Percentiles rank a stretch among this genome's conserved stretches.
phyloP scores from a whole-genome alignment of 2,113 vertebrate genomes.

The Gadus chalcogrammus region DNA sequence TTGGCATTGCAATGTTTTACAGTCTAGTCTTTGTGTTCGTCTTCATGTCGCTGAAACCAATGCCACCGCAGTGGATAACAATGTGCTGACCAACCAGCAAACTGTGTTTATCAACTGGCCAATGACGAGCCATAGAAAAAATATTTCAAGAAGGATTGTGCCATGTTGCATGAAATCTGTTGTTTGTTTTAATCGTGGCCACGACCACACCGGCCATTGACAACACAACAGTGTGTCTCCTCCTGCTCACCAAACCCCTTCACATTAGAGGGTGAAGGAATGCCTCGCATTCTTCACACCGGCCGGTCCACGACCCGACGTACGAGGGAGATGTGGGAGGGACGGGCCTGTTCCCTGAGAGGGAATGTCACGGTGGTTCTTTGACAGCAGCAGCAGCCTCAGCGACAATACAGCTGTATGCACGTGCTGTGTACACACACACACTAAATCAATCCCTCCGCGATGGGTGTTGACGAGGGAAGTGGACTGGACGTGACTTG shows the following conservation, averaged over 20 bases:
- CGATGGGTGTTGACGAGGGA: background rate
- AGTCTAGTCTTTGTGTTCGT: too few species aligned
- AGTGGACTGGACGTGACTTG: background rate
- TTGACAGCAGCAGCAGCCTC: slow-evolving; percentile 1
- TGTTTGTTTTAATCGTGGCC: background rate
- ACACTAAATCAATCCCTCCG: too few species aligned
- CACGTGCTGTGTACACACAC: too few species aligned
- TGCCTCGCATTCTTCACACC: slow-evolving; percentile 70
- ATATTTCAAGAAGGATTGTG: too few species aligned
- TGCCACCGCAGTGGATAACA: too few species aligned
- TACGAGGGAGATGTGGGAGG: slow-evolving; percentile 38
- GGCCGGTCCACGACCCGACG: slow-evolving; percentile 31
- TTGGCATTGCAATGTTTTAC: too few species aligned
- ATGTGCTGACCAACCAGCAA: too few species aligned
- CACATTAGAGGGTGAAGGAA: slow-evolving; percentile 61
- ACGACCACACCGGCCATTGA: slow-evolving; percentile 35
- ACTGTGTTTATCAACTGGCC: too few species aligned
- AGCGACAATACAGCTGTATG: background rate
- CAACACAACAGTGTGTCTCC: slow-evolving; percentile 44
- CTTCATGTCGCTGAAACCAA: too few species aligned
- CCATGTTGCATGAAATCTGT: too few species aligned
- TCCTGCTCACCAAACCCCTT: slow-evolving; percentile 38
- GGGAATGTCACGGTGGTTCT: slow-evolving; percentile 1
- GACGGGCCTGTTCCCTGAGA: slow-evolving; percentile 20
- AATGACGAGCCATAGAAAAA: too few species aligned